These are phyloP conservation scores for Neodiprion lecontei DNA, from an alignment of 1,140 invertebrate species.

Conservation along the genomic window DNA sequence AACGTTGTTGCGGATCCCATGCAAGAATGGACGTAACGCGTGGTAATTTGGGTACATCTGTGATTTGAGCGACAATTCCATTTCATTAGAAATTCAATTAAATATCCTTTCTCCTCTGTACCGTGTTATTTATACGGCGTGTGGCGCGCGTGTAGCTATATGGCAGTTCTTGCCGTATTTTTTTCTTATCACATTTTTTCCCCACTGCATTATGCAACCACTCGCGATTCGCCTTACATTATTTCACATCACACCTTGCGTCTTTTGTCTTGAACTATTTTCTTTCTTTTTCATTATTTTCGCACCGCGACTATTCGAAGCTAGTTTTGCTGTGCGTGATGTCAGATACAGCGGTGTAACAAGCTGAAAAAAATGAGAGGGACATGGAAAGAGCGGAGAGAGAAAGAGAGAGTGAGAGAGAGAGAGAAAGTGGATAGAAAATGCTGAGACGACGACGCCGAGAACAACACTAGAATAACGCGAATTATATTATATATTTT, in stretches of 20 bases:
- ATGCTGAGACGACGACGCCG: not conserved
- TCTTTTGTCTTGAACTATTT: not conserved
- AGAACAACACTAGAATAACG: not conserved
- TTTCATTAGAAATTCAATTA: not conserved
- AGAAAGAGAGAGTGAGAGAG: not conserved
- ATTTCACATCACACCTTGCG: not conserved
- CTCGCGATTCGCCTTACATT: not conserved
- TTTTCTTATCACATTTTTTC: not conserved
- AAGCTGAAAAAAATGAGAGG: conserved; percentile 6
- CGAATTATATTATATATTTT: not conserved
- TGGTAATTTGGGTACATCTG: not conserved
- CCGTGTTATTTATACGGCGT: not conserved
- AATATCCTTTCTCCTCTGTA: not conserved
- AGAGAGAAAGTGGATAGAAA: not conserved
- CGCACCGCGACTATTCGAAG: not conserved
- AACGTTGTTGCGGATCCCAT: no score
- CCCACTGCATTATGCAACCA: not conserved
- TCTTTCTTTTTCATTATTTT: not conserved
- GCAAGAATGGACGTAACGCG: no score
- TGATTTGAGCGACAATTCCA: not conserved
- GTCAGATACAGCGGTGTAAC: no score
- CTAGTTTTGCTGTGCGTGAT: no score
- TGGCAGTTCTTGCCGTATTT: not conserved
- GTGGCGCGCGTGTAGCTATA: not conserved
- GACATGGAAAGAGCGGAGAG: conserved; percentile 13